Conservation (phyloP, 1,140 invertebrate genomes). For the Kradibia gibbosae region DNA sequence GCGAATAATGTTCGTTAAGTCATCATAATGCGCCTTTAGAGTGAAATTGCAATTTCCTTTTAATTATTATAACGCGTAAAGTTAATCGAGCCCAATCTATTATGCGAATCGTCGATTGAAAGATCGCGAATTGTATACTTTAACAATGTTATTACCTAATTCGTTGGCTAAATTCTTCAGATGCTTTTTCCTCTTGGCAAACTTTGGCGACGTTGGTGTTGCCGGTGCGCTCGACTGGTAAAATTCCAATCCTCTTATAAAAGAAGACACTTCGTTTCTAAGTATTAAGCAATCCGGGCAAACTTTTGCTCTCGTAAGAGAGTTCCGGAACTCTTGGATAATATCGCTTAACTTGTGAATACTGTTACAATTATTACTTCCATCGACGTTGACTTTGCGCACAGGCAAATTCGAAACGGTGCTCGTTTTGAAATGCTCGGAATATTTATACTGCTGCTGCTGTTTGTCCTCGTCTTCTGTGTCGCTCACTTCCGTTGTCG, state of each 20-base stretch:
- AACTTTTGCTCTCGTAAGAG: conserved; percentile 47
- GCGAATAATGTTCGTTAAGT: background rate
- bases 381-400: background rate
- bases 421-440: conserved; percentile 32
- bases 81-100: too few species aligned
- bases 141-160: too few species aligned
- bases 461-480: conserved; percentile 45
- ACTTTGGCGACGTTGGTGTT: conserved; percentile 16
- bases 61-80: background rate
- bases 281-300: conserved; percentile 53
- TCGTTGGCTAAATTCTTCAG: conserved; percentile 52
- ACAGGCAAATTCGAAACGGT: conserved; percentile 4
- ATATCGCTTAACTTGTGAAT: conserved; percentile 49
- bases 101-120: too few species aligned
- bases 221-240: conserved; percentile 26
- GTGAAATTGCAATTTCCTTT: too few species aligned
- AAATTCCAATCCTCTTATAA: conserved; percentile 53
- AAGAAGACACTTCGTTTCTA: conserved; percentile 49
- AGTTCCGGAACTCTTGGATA: conserved; percentile 55
- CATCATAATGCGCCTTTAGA: background rate
- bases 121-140: too few species aligned
- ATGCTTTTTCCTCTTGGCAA: conserved; percentile 34
- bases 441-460: background rate
- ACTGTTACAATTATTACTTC: conserved; percentile 22
- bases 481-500: conserved; percentile 45